Evolutionary conservation across 2,888 invertebrate species (phyloP), one percentile per base, ranked within the genome.

Genomic region (Nomada ferruginata): DNA sequence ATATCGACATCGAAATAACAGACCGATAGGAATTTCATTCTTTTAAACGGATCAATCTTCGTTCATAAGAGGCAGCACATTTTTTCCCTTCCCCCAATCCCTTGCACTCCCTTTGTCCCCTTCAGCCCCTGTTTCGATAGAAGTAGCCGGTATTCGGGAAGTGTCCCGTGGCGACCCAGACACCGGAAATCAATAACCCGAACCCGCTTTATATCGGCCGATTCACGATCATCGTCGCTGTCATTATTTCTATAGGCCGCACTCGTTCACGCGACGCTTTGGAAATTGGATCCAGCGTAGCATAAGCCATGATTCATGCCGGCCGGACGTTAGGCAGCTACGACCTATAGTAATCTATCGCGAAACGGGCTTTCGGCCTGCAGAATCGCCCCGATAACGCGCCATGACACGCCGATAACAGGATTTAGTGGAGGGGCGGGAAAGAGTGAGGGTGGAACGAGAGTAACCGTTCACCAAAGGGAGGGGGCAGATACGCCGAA

Each of bases 401-500:
- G 88, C 85, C 82, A 81, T 88, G 89, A 89, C 89, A 89, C 81
- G 89, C 78, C 80, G 89, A 89, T 89, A 89, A 89, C 89, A 89
- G 88, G 87, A 89, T 89, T 89, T 89, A 88, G 85, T 82, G 78
- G 79, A 74, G 65, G 78, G 76, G 10, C 70, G 79, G 72, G 65
- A 76, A 72, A 77, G 81, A 69, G 63, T 66, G 44, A 15, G 78
- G 76, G 59, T n/a, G 47, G 64, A 53, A 52, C 18, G 83, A 63
- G 84, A 78, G 72, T 72, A 79, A 57, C 78, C 59, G 64, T 59
- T 52, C 70, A 9, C 29, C 18, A 52, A 42, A 53, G 36, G 52
- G 53, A 47, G 53, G 66, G 65, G 60, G 61, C 53, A 36, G 64
- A 47, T 26, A 78, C 72, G 64, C 44, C 76, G 77, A 86, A 89